Evolutionary conservation across 2,113 vertebrate species (phyloP), one percentile per base, ranked within the genome.

Genomic region (Pelodiscus sinensis): DNA sequence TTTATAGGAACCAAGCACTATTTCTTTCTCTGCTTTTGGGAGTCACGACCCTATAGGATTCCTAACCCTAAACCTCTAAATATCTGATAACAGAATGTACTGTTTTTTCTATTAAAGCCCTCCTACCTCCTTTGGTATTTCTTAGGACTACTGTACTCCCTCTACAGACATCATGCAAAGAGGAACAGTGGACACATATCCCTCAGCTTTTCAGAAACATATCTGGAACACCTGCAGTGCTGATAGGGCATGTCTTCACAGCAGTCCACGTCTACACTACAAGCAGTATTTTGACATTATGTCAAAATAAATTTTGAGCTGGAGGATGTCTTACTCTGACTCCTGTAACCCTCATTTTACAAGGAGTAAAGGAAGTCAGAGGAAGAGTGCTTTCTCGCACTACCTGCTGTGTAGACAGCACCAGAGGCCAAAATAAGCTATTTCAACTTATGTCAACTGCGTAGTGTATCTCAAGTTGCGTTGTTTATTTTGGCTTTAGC

Each of bases 1-100:
- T 31, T 83, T 77, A 22, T 44, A 90, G 50, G 65, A 89, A 89
- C 56, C 50, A 68, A 86, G 81, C 50, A 50, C 14, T 56, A 35
- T 68, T 68, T 68, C 62, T 31, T 29, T 65, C 65, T 68, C 10
- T 65, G 12, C 44, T 94, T 87, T 87, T 27, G 50, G 25, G 15
- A 50, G 54, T 50, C 80, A 82, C 24, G 88, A 79, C 87, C n/a
- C 22, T 60, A 22, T 73, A 22, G 8, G 81, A 83, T 79, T 44
- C 55, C 57, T 0, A 35, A 51, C 50, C 7, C 27, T 38, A 0
- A 31, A 24, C 79, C 92, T 92, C 71, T 77, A 54, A 54, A 24
- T 8, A 62, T 2, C 0, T 31, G 44, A 84, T 80, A 24, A 65
- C 85, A 68, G 29, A 8, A 55, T 24, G 2, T 1, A 11, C 31